These are phyloP conservation scores for Chlamydotis undulata DNA, from an alignment of 2,113 vertebrate genomes.

Conservation along the genomic window DNA sequence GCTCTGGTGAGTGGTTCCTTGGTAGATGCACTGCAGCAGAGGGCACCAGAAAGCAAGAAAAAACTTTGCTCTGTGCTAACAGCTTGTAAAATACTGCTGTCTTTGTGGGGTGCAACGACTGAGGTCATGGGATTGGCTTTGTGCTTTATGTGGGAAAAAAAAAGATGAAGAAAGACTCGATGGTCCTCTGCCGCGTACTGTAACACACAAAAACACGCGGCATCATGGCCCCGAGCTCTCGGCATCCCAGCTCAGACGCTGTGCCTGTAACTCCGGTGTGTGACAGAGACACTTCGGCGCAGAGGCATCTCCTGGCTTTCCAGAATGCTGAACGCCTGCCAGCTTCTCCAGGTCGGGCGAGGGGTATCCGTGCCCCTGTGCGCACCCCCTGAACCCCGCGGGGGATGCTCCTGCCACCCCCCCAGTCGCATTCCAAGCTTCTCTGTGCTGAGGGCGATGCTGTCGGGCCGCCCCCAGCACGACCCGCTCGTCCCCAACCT, in stretches of 20 bases:
- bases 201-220: rapidly evolving
- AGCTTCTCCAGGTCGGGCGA: rapidly evolving
- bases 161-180: rapidly evolving
- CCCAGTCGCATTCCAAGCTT: rapidly evolving
- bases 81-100: rapidly evolving
- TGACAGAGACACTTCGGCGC: rapidly evolving
- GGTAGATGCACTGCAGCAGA: neutral
- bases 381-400: rapidly evolving
- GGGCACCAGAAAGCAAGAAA: constrained; percentile 45
- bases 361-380: rapidly evolving
- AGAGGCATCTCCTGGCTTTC: rapidly evolving
- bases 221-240: neutral
- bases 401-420: neutral
- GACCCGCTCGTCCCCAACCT: too few relatives aligned
- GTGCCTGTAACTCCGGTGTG: rapidly evolving
- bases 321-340: rapidly evolving
- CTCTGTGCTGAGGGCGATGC: neutral
- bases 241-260: neutral
- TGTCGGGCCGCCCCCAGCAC: too few relatives aligned
- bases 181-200: rapidly evolving
- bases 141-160: neutral
- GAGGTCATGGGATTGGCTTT: neutral
- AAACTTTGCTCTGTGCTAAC: neutral
- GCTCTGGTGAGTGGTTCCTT: neutral
- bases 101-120: neutral